Evolutionary conservation across 2,888 invertebrate species (phyloP).

Genomic region (Coelogynopora nodosa): DNA sequence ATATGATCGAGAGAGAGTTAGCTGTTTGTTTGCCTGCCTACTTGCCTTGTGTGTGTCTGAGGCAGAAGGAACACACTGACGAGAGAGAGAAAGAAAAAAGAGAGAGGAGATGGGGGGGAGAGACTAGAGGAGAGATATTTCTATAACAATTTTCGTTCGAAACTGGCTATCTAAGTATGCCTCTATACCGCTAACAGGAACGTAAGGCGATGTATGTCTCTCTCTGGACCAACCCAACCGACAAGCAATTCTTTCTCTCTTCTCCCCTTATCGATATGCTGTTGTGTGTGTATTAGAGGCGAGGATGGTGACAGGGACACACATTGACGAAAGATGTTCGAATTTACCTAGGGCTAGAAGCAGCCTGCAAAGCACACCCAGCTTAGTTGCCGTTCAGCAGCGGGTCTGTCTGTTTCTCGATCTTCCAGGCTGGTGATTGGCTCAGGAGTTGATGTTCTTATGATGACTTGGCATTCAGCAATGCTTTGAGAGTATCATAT

Average conservation of each 20-base stretch:
- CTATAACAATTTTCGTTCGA: not conserved
- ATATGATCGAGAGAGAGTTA: constrained; percentile 7
- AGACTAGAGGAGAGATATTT: not conserved
- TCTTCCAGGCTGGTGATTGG: not conserved
- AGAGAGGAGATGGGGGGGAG: not conserved
- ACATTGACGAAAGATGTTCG: not conserved
- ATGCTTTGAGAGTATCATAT: not conserved
- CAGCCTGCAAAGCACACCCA: too few relatives aligned
- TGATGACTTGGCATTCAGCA: constrained; percentile 1
- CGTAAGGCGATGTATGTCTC: too few relatives aligned
- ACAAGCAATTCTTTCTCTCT: too few relatives aligned
- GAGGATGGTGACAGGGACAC: not conserved
- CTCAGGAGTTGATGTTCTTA: not conserved
- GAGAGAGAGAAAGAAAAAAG: not conserved
- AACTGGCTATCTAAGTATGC: too few relatives aligned
- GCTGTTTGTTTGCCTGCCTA: not conserved
- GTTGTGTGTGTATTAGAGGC: not conserved
- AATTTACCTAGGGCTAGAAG: too few relatives aligned
- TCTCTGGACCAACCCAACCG: too few relatives aligned
- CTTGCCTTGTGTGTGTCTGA: not conserved
- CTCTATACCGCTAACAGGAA: too few relatives aligned
- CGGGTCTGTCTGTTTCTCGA: not conserved
- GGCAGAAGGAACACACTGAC: not conserved
- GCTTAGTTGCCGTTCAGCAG: too few relatives aligned
- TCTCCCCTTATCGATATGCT: too few relatives aligned